Base-by-base conservation (phyloP, 2,113 vertebrate genomes). In the Leptodactylus fuscus region DNA sequence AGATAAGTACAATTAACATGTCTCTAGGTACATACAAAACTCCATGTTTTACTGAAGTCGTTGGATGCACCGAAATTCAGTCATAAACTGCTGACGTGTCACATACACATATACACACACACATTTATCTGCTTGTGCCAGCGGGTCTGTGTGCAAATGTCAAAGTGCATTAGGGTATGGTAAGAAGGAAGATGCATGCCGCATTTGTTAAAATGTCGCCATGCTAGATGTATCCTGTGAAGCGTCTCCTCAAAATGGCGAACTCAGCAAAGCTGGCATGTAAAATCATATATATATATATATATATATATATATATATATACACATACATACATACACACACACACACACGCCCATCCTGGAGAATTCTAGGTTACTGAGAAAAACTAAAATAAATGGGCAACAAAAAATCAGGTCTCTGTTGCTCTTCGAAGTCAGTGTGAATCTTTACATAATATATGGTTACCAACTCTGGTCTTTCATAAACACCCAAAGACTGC, bases 121-220 rank as follows among this genome's bases (percentile, higher is more conserved):
- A 34, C 27, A 77, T 22, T 53, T 78, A 55, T 55, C 32, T 55
- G 49, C 49, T 36, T n/a, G 49, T 46, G 71, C 44, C 38, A 27
- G 38, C 29, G 75, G 49, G 20, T 78, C 29, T 55, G 49, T 36
- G 75, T 78, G 49, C 49, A 55, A 36, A 78, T 78, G 75, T 78
- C 75, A 55, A 32, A 34, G 74, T 53, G 74, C 74, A 22, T 77
- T 77, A 77, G 29, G 27, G 74, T 77, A 77, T 10, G 1, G 75
- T 0, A 55, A n/a, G 7, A 13, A 36, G 22, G 51, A 74, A 74
- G 71, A 74, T 48, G 71, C 13, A 15, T 38, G 6, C 38, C 44
- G 38, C 71, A 48, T 27, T 48, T 27, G 71, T 13, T 16, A 74
- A 48, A 46, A 74, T 20, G 71, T 46, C 22, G 71, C 71, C 44